phyloP scores from a whole-genome alignment of 2,888 invertebrate species.

The Zelleria hepariella region DNA sequence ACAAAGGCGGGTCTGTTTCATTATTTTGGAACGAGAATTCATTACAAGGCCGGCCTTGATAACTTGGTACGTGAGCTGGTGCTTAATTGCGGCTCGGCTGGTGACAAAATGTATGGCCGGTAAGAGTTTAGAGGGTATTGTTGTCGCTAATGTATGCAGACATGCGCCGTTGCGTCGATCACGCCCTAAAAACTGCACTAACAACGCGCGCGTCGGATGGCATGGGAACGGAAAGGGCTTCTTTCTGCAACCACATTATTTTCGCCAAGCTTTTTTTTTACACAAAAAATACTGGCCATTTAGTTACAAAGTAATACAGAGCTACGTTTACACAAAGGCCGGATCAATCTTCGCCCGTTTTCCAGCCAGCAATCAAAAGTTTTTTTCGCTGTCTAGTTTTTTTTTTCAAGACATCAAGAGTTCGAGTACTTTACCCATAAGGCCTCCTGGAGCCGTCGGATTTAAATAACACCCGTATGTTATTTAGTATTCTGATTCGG shows the following conservation, averaged over 20 bases:
- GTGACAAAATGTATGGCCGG: not conserved
- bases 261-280: not conserved
- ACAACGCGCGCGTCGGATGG: slow-evolving; percentile 36
- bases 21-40: slow-evolving; percentile 33
- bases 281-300: not conserved
- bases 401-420: not conserved
- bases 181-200: slow-evolving; percentile 64
- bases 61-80: not conserved
- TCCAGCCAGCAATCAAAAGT: too few species aligned
- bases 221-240: slow-evolving; percentile 51
- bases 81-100: not conserved
- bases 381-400: not conserved
- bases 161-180: slow-evolving; percentile 62
- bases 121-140: not conserved
- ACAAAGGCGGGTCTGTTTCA: slow-evolving; percentile 19
- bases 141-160: slow-evolving; percentile 54
- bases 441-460: not conserved
- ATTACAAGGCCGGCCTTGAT: slow-evolving; percentile 38
- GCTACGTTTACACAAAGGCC: not conserved
- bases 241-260: not conserved
- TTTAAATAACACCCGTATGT: not conserved
- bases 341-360: not conserved
- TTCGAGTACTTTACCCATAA: not conserved
- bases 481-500: not conserved
- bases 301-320: not conserved